These are phyloP conservation scores for Microctenopoma steveboyesi DNA, from an alignment of 2,797 vertebrate species.

Conservation along the genomic window DNA sequence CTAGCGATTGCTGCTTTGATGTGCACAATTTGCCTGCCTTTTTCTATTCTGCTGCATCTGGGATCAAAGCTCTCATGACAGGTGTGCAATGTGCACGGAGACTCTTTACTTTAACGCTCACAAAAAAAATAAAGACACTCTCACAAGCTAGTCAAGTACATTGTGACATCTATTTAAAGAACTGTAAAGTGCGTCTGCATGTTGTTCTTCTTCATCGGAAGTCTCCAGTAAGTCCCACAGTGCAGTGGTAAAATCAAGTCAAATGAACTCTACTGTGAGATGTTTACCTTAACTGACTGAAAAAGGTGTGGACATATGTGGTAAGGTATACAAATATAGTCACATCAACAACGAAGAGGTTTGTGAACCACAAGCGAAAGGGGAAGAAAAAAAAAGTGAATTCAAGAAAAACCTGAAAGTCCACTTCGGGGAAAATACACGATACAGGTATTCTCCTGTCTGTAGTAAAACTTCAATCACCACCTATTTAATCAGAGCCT, in stretches of 20 bases:
- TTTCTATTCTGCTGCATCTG: conserved; percentile 50
- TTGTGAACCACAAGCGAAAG: conserved; percentile 48
- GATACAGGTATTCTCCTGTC: conserved; percentile 51
- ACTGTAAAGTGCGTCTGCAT: conserved; percentile 8
- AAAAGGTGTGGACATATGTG: neutral
- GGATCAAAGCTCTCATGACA: conserved; percentile 56
- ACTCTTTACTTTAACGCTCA: conserved; percentile 36
- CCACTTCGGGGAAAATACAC: conserved; percentile 35
- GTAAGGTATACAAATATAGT: conserved; percentile 14
- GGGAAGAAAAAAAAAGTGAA: conserved; percentile 39
- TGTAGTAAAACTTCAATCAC: conserved; percentile 72
- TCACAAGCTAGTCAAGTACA: conserved; percentile 18
- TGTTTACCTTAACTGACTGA: neutral
- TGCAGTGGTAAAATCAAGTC: conserved; percentile 1
- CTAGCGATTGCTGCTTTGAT: conserved; percentile 77
- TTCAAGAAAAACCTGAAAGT: conserved; percentile 45
- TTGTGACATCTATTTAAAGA: conserved; percentile 48
- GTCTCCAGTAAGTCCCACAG: conserved; percentile 10
- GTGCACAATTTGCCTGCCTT: conserved; percentile 64
- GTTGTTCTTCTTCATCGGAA: conserved; percentile 10
- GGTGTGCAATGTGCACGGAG: conserved; percentile 48
- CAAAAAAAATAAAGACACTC: conserved; percentile 29
- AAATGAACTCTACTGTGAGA: conserved; percentile 13
- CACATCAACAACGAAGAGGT: conserved; percentile 21
- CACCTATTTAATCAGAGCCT: conserved; percentile 70